Evolutionary conservation across 2,113 vertebrate species (phyloP).

Genomic region (Hypocryptadius cinnamomeus): DNA sequence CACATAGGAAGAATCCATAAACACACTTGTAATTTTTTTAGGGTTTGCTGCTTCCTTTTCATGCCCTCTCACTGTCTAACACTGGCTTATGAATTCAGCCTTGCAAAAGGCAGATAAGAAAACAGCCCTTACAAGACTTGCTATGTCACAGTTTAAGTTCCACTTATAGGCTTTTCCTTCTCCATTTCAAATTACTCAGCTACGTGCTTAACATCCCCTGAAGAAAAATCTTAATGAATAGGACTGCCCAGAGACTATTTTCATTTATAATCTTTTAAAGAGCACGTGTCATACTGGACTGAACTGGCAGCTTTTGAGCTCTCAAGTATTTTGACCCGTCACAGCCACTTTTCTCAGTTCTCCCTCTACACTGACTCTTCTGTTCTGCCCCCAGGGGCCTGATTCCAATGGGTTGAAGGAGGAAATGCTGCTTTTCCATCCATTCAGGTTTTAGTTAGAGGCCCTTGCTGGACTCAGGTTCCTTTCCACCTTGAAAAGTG

Average conservation of each 20-base stretch:
- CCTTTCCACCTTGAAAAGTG: neutral
- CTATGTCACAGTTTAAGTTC: neutral
- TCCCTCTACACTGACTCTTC: neutral
- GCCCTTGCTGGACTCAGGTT: neutral
- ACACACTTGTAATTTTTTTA: neutral
- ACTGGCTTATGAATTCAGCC: neutral
- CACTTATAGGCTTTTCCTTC: neutral
- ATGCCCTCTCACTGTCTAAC: neutral
- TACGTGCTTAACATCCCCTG: neutral
- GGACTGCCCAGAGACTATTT: neutral
- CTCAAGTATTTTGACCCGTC: neutral
- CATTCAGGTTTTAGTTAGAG: neutral
- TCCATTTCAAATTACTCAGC: neutral
- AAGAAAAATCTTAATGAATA: neutral
- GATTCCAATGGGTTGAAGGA: neutral
- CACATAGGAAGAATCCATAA: neutral
- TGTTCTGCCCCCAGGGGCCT: neutral
- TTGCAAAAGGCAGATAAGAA: neutral
- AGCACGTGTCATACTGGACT: neutral
- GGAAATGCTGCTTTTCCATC: neutral
- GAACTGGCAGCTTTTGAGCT: neutral
- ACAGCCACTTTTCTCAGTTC: neutral
- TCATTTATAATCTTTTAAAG: neutral
- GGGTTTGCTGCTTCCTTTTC: neutral
- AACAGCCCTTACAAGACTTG: neutral